Evolutionary conservation across 1,140 invertebrate genomes (phyloP).

Genomic region (Macrotrachela quadricornifera): DNA sequence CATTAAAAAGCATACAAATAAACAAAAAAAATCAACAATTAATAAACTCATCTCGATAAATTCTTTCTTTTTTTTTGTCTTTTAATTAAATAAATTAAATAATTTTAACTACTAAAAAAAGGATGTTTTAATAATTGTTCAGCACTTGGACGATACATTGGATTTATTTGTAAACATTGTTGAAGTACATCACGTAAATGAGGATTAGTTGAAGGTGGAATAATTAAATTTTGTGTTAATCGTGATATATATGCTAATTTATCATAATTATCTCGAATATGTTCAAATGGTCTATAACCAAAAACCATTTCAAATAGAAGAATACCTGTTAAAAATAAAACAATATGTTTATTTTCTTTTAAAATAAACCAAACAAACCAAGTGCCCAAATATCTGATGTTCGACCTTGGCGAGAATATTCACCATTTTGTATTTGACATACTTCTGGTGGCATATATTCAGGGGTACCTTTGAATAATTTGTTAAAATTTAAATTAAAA

Average conservation of each 20-base stretch:
- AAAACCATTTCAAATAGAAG: background rate
- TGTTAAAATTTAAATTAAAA: too few species aligned
- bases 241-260: background rate
- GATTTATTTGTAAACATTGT: background rate
- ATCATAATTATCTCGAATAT: background rate
- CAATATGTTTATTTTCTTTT: too few species aligned
- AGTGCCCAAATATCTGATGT: background rate
- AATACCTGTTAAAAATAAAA: background rate
- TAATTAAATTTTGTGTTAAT: background rate
- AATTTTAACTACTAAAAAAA: background rate
- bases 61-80: too few species aligned
- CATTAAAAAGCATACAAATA: too few species aligned
- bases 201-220: background rate
- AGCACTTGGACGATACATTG: background rate
- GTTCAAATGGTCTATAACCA: background rate
- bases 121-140: background rate
- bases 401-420: background rate
- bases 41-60: too few species aligned
- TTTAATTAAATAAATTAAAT: too few species aligned
- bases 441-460: background rate
- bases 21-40: too few species aligned
- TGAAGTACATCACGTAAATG: background rate
- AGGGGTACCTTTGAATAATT: background rate
- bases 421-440: background rate
- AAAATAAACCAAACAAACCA: too few species aligned